Conservation (phyloP, 2,113 vertebrate species). For the Chaenogobius annularis region DNA sequence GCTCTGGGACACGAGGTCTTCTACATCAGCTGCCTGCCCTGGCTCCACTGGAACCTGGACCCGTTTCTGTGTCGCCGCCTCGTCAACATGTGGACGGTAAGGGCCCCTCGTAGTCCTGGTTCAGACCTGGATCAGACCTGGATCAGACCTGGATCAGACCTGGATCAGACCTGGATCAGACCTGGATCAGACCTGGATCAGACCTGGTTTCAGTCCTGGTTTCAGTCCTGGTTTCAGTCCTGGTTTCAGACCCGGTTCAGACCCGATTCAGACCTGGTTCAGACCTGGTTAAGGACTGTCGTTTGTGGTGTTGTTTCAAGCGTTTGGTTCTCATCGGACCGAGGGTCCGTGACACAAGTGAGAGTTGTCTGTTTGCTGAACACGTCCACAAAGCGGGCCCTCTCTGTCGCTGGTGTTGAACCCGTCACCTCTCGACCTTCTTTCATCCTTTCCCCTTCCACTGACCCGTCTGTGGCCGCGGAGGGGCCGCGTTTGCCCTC, state of each 20-base stretch:
- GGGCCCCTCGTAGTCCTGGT: slow-evolving; percentile 12
- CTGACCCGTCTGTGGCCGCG: slow-evolving; percentile 69
- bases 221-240: neutral
- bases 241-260: neutral
- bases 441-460: slow-evolving; percentile 50
- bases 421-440: slow-evolving; percentile 64
- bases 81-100: slow-evolving; percentile 84
- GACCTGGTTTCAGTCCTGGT: too few species aligned
- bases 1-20: slow-evolving; percentile 90
- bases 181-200: too few species aligned
- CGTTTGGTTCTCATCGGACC: too few species aligned
- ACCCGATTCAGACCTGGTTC: too few species aligned
- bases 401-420: slow-evolving; percentile 21
- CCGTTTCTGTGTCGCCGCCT: slow-evolving; percentile 88
- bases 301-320: neutral
- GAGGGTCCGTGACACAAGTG: too few species aligned
- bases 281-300: too few species aligned
- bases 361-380: too few species aligned
- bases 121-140: neutral
- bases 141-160: neutral
- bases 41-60: slow-evolving; percentile 90
- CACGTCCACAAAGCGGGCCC: neutral
- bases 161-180: too few species aligned
- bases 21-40: slow-evolving; percentile 93
- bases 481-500: slow-evolving; percentile 48